phyloP scores from a whole-genome alignment of 2,797 vertebrate species.

The Artibeus lituratus region DNA sequence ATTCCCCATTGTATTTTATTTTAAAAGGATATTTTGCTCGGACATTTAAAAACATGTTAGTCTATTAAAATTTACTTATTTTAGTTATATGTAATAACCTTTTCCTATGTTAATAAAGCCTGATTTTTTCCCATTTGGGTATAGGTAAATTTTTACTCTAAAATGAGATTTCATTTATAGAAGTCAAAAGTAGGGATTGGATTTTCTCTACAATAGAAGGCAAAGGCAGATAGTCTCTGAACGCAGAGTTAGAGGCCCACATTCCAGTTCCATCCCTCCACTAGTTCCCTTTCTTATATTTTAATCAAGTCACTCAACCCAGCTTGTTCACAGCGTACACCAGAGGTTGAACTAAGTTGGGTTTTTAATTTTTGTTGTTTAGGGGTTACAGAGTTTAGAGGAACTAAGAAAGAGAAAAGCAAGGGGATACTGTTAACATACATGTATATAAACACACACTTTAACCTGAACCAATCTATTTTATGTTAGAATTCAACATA shows the following conservation, averaged over 20 bases:
- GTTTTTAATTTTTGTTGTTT: neutral
- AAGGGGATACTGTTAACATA: neutral
- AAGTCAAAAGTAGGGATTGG: neutral
- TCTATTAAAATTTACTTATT: neutral
- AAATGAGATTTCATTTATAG: neutral
- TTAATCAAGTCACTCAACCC: neutral
- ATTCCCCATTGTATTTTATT: slow-evolving; percentile 3
- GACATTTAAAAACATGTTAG: neutral
- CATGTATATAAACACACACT: neutral
- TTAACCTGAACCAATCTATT: neutral
- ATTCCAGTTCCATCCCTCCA: neutral
- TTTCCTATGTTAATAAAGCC: neutral
- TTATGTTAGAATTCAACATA: neutral
- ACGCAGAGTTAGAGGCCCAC: neutral
- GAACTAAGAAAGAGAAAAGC: neutral
- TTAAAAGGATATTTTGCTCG: neutral
- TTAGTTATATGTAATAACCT: neutral
- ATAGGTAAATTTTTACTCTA: neutral
- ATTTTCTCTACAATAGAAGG: neutral
- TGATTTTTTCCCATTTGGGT: neutral
- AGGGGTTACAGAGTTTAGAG: neutral
- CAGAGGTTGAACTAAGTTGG: neutral
- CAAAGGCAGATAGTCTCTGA: neutral
- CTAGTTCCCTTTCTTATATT: neutral
- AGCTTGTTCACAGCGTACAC: neutral